phyloP scores from a whole-genome alignment of 2,113 vertebrate species.

The Laticauda laticaudata region DNA sequence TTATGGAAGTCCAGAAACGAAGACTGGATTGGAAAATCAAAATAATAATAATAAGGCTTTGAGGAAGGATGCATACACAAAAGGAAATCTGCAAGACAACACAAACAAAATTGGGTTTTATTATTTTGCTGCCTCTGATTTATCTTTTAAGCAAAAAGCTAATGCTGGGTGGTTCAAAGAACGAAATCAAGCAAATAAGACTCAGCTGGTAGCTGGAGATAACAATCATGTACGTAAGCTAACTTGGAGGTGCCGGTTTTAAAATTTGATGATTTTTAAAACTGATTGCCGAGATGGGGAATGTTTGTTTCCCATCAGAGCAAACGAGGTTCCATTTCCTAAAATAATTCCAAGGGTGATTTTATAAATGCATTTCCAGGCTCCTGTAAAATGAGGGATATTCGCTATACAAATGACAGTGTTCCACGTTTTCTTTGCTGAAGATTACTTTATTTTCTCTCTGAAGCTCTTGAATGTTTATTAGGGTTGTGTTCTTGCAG shows the following conservation, averaged over 20 bases:
- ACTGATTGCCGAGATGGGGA: slow-evolving; percentile 9
- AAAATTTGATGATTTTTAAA: slow-evolving; percentile 27
- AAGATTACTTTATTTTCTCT: slow-evolving; percentile 2
- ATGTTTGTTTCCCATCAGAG: not conserved
- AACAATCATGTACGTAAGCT: not conserved
- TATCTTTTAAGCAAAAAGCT: slow-evolving; percentile 14
- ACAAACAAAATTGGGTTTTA: not conserved
- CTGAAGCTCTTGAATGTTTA: not conserved
- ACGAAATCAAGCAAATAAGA: slow-evolving; percentile 19
- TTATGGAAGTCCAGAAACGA: not conserved
- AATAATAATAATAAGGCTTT: not conserved
- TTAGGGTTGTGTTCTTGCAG: not conserved
- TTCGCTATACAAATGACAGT: slow-evolving; percentile 9
- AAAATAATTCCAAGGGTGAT: not conserved
- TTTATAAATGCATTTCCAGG: slow-evolving; percentile 28
- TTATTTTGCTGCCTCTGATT: not conserved
- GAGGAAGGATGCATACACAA: not conserved
- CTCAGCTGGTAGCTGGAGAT: not conserved
- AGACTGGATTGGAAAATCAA: not conserved
- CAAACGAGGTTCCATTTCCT: not conserved
- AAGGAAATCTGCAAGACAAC: not conserved
- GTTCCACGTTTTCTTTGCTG: not conserved
- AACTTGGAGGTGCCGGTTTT: not conserved
- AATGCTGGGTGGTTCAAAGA: not conserved
- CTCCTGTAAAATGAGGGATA: slow-evolving; percentile 10